A percentile compares a stretch with the other conserved stretches of the same genome.
These are phyloP conservation scores for Toxotes lorentzi DNA, from an alignment of 2,797 vertebrate genomes.

Conservation along the genomic window DNA sequence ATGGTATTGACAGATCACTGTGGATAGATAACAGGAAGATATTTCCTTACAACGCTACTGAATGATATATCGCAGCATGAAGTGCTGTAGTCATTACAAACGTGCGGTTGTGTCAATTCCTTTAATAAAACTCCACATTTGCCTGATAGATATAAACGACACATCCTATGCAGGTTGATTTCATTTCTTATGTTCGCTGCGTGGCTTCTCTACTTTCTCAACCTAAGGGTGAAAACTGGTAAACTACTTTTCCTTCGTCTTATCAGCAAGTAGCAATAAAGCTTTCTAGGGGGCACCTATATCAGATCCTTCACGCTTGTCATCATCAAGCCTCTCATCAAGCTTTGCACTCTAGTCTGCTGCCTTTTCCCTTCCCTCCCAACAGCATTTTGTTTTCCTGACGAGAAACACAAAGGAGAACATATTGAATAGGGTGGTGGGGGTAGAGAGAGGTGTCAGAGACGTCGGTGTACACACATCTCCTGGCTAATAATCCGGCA, in stretches of 20 bases:
- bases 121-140: constrained; percentile 48
- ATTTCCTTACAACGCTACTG: constrained; percentile 12
- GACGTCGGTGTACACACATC: constrained; percentile 60
- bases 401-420: constrained; percentile 76
- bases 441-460: constrained; percentile 23
- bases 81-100: constrained; percentile 31
- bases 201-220: constrained; percentile 34
- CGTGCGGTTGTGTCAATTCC: constrained; percentile 31
- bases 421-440: constrained; percentile 57
- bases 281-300: constrained; percentile 66
- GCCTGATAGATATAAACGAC: constrained; percentile 54
- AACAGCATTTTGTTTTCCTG: constrained; percentile 79
- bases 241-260: constrained; percentile 60
- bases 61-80: constrained; percentile 39
- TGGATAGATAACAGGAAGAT: constrained; percentile 44
- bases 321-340: constrained; percentile 76
- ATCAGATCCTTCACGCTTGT: constrained; percentile 73
- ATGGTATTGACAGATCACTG: constrained; percentile 59
- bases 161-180: constrained; percentile 7
- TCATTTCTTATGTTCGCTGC: constrained; percentile 3
- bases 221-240: constrained; percentile 51
- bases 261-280: constrained; percentile 60
- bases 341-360: constrained; percentile 54
- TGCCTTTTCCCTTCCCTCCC: constrained; percentile 42
- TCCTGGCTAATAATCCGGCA: constrained; percentile 77